Evolutionary conservation across 2,888 invertebrate species (phyloP).

Genomic region (Agriotes lineatus): DNA sequence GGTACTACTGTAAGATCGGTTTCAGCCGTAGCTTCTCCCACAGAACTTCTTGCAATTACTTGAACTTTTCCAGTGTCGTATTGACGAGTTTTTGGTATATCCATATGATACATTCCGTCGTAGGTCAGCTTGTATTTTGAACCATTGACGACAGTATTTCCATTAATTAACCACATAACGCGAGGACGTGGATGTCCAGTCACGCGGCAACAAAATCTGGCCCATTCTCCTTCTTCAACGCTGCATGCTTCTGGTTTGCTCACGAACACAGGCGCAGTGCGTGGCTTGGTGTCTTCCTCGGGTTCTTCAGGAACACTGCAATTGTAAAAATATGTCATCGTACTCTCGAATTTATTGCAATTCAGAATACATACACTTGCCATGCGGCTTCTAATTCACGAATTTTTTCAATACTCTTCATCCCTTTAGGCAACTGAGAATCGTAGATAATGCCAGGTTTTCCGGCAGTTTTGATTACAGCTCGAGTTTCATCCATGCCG

Average conservation of each 20-base stretch:
- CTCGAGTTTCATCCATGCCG: constrained; percentile 91
- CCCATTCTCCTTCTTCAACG: constrained; percentile 96
- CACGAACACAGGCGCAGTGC: constrained; percentile 91
- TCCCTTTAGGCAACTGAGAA: constrained; percentile 94
- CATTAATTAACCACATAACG: constrained; percentile 98
- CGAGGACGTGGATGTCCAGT: constrained; percentile 96
- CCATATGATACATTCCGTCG: constrained; percentile 99
- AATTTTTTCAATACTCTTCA: constrained; percentile 96
- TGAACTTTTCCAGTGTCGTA: constrained; percentile 97
- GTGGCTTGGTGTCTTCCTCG: constrained; percentile 82
- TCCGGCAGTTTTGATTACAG: constrained; percentile 87
- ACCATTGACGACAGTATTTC: constrained; percentile 94
- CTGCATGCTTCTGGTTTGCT: constrained; percentile 92
- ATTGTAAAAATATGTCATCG: constrained; percentile 27
- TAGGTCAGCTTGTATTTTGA: constrained; percentile 95
- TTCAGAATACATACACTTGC: constrained; percentile 80
- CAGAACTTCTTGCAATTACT: constrained; percentile 94
- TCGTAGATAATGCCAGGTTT: constrained; percentile 96
- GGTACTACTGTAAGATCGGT: constrained; percentile 90
- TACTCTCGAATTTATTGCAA: neutral
- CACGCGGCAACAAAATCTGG: constrained; percentile 97
- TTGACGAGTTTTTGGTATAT: constrained; percentile 96
- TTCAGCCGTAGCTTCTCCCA: constrained; percentile 92
- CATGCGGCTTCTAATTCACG: constrained; percentile 96
- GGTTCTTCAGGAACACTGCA: constrained; percentile 81